phyloP scores from a whole-genome alignment of 2,797 vertebrate genomes.

The Peromyscus aztecus region DNA sequence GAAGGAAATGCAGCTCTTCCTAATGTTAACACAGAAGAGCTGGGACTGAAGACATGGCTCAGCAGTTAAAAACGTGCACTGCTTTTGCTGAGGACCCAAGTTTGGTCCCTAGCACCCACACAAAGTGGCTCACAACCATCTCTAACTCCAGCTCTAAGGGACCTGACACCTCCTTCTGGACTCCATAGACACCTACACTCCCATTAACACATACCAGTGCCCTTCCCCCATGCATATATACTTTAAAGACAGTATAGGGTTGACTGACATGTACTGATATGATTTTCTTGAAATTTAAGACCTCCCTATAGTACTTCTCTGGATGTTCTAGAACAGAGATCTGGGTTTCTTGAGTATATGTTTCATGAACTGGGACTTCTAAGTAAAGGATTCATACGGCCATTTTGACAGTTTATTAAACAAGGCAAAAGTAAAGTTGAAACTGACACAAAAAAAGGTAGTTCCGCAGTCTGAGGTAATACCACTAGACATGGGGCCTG shows the following conservation, averaged over 20 bases:
- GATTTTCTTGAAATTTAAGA: constrained; percentile 35
- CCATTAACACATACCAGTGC: background rate
- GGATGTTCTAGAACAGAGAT: background rate
- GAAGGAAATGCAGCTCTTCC: background rate
- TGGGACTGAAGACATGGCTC: background rate
- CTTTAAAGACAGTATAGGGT: background rate
- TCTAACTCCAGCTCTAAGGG: background rate
- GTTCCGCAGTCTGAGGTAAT: background rate
- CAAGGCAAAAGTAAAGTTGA: background rate
- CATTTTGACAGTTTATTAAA: background rate
- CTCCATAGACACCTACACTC: background rate
- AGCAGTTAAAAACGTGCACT: background rate
- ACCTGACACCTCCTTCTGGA: background rate
- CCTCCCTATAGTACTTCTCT: background rate
- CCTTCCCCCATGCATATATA: background rate
- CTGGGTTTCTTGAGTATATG: background rate
- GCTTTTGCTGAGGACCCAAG: background rate
- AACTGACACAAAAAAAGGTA: background rate
- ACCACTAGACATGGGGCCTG: background rate
- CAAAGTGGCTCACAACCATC: background rate
- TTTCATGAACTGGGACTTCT: constrained; percentile 39
- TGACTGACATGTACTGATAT: background rate
- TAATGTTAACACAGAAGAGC: too few relatives aligned
- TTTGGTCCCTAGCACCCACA: background rate
- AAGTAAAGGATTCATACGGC: background rate